Conservation (phyloP, 2,797 vertebrate genomes). For the Ctenopoma multispine region DNA sequence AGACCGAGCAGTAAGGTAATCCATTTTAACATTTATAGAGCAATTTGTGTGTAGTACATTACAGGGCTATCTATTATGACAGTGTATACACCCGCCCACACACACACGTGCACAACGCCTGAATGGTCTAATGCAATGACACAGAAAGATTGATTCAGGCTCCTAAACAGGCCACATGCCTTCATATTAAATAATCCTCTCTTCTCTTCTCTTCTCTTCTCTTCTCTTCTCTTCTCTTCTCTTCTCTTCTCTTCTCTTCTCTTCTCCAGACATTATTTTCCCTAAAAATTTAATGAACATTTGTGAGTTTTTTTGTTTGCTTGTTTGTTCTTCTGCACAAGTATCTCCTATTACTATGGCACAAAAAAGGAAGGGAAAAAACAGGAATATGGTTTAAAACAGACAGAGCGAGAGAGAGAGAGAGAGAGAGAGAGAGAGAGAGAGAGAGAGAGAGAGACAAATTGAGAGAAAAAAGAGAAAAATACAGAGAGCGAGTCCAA, state of each 20-base stretch:
- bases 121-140: constrained; percentile 73
- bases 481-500: constrained; percentile 59
- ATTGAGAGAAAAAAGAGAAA: constrained; percentile 38
- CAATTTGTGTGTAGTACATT: constrained; percentile 55
- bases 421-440: constrained; percentile 38
- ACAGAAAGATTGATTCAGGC: constrained; percentile 75
- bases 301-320: constrained; percentile 30
- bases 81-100: constrained; percentile 36
- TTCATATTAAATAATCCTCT: constrained; percentile 50
- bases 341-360: constrained; percentile 1
- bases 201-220: constrained; percentile 24
- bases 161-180: constrained; percentile 68
- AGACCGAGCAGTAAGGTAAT: constrained; percentile 46
- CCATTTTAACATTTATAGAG: constrained; percentile 66
- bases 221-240: not conserved
- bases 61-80: constrained; percentile 63
- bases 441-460: constrained; percentile 38
- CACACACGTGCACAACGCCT: constrained; percentile 54
- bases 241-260: not conserved
- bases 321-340: constrained; percentile 14
- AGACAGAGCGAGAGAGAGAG: constrained; percentile 42
- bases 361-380: constrained; percentile 18
- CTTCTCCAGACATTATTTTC: not conserved
- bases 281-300: constrained; percentile 23
- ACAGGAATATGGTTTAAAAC: constrained; percentile 14